These are phyloP conservation scores for Hirtodrosophila histrioides DNA, from an alignment of 2,888 invertebrate genomes.

Conservation along the genomic window DNA sequence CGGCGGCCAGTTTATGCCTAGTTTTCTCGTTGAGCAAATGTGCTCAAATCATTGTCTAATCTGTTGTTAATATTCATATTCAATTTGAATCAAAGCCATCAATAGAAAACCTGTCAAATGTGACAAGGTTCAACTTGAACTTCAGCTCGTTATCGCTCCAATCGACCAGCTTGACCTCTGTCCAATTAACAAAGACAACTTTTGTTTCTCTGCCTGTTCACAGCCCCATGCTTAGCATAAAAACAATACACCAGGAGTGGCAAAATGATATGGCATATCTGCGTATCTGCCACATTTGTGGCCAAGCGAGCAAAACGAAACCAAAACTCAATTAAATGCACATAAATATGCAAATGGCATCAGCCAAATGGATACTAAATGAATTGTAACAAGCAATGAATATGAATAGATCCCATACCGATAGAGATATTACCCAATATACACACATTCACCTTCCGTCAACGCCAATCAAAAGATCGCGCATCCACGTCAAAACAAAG, in stretches of 20 bases:
- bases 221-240: slow-evolving; percentile 37
- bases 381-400: slow-evolving; percentile 76
- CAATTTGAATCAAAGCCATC: slow-evolving; percentile 17
- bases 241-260: slow-evolving; percentile 38
- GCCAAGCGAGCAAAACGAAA: slow-evolving; percentile 51
- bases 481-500: slow-evolving; percentile 70
- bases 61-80: slow-evolving; percentile 32
- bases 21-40: slow-evolving; percentile 36
- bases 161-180: slow-evolving; percentile 63
- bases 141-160: slow-evolving; percentile 52
- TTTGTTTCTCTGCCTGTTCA: slow-evolving; percentile 25
- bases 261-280: slow-evolving; percentile 40
- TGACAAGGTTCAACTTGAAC: slow-evolving; percentile 58
- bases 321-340: slow-evolving; percentile 73
- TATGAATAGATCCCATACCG: slow-evolving; percentile 47
- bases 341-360: slow-evolving; percentile 69
- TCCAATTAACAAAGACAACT: slow-evolving; percentile 50
- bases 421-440: slow-evolving; percentile 49
- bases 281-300: slow-evolving; percentile 20
- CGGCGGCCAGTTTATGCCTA: slow-evolving; percentile 34
- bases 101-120: slow-evolving; percentile 35
- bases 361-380: slow-evolving; percentile 57
- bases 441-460: slow-evolving; percentile 36
- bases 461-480: slow-evolving; percentile 72
- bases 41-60: slow-evolving; percentile 30